Evolutionary conservation across 2,113 vertebrate species (phyloP), one percentile per base, ranked within the genome.

Genomic region (Urocolius indicus): DNA sequence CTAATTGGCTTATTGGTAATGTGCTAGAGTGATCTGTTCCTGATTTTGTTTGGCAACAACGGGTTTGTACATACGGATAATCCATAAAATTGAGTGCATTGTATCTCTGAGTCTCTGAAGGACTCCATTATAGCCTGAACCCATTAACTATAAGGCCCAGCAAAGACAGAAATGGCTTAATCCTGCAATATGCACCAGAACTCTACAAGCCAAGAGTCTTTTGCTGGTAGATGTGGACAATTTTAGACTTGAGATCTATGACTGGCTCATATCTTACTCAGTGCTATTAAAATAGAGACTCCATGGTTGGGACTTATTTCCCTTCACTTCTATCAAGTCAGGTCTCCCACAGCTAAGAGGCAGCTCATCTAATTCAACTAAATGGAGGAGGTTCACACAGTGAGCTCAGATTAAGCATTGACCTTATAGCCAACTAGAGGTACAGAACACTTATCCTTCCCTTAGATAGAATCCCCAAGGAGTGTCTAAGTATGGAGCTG

Each of bases 1-100:
- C 83, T 95, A 91, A 89, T 32, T 80, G 72, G 79, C 38, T 94
- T 81, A 91, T 13, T 49, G 36, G 36, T 71, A 86, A 84, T 24
- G 38, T 54, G 58, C 45, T 91, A 41, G 32, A 80, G 68, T 27
- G 61, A 74, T 74, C 48, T 67, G 45, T 68, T 93, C 20, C 65
- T 36, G 46, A 81, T 24, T 79, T 54, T 68, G 22, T 54, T 69
- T 38, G 75, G 55, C 51, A 67, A 48, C 21, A 41, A 13, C 24
- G 48, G 3, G 58, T 91, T 30, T 59, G 71, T 67, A 69, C 21
- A 63, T 41, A 88, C 9, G 52, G 68, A 80, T 80, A 94, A 94
- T 27, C 18, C 68, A 95, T 34, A 58, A 93, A 87, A 86, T n/a
- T 5, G 26, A 13, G 11, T 77, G 18, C 68, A n/a, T 20, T 48